phyloP scores from a whole-genome alignment of 35 echinoderm and acorn worm genomes.

The Lytechinus pictus region DNA sequence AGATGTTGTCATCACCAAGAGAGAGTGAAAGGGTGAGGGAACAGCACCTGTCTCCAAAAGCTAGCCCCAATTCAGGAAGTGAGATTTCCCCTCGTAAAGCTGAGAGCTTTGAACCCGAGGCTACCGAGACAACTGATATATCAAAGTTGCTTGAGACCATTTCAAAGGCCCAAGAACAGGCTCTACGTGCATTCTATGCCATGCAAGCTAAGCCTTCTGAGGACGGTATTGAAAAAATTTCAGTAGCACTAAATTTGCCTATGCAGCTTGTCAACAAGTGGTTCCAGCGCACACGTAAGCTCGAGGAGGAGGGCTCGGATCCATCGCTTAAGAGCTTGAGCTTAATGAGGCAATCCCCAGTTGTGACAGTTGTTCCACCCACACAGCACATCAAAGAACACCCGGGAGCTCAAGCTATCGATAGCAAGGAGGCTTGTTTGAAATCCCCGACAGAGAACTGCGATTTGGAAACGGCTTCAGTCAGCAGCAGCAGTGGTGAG shows the following conservation, averaged over 20 bases:
- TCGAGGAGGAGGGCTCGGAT: conserved; percentile 85
- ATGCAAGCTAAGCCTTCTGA: conserved; percentile 87
- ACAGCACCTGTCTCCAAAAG: conserved; percentile 46
- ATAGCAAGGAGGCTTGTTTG: background rate
- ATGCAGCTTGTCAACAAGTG: conserved; percentile 68
- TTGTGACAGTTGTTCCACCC: conserved; percentile 47
- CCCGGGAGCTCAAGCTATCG: background rate
- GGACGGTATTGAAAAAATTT: conserved; percentile 93
- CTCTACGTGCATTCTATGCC: conserved; percentile 95
- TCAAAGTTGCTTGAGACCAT: conserved; percentile 51
- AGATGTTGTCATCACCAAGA: conserved; percentile 15
- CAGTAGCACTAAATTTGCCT: conserved; percentile 76
- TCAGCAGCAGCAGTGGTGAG: conserved; percentile 46
- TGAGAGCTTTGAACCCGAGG: background rate
- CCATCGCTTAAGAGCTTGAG: conserved; percentile 85
- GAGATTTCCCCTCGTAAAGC: background rate
- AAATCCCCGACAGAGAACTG: conserved; percentile 22
- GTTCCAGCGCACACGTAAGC: conserved; percentile 83
- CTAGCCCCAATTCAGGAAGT: conserved; percentile 41
- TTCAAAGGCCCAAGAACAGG: conserved; percentile 89
- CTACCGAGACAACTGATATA: conserved; percentile 17
- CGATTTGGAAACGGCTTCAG: conserved; percentile 56
- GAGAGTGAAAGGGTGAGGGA: background rate
- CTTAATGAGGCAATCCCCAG: conserved; percentile 61
- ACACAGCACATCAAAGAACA: conserved; percentile 30